Evolutionary conservation across 2,797 vertebrate genomes (phyloP), one percentile per base, ranked within the genome.

Genomic region (Antrozous pallidus): DNA sequence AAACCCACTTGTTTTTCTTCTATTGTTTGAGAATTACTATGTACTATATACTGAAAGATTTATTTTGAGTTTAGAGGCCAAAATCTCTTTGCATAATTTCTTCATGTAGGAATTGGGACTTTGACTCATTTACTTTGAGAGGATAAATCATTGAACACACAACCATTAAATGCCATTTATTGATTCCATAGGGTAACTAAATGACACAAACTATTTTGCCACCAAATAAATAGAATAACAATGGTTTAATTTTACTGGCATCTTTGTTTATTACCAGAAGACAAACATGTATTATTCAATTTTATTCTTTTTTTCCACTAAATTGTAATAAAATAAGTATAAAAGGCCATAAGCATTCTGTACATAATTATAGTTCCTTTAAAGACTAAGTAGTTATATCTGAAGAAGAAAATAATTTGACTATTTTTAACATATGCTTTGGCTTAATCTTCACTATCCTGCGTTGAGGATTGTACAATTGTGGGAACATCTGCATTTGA

Each of bases 401-500:
- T 88, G 31, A 79, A 87, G 56, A 75, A 65, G 11, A 61, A 93
- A 94, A 93, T 40, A 84, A 51, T 84, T 38, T 65, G 22, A 80
- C 17, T 88, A 61, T 85, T 91, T 93, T 96, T 45, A 91, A 51
- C 17, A 61, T 67, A 58, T 1, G 12, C 7, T 65, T 89, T 82
- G 49, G 38, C 83, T 86, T 86, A 71, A 61, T 92, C 40, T 83
- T 94, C 71, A 40, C 24, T 87, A 42, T 16, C 10, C n/a, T 93
- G 67, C 42, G 20, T 1, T 74, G 38, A 79, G 40, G 51, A 85
- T 85, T 91, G 20, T 89, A 70, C 51, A 97, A 97, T 95, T 97
- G 87, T 93, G 42, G 61, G 84, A 97, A 97, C 97, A 98, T 97
- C 97, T 98, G 97, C 47, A 91, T 97, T 97, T 96, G 47, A 47